Evolutionary conservation across 1,140 invertebrate species (phyloP), one percentile per base, ranked within the genome.

Genomic region (Leptinotarsa undecemlineata): DNA sequence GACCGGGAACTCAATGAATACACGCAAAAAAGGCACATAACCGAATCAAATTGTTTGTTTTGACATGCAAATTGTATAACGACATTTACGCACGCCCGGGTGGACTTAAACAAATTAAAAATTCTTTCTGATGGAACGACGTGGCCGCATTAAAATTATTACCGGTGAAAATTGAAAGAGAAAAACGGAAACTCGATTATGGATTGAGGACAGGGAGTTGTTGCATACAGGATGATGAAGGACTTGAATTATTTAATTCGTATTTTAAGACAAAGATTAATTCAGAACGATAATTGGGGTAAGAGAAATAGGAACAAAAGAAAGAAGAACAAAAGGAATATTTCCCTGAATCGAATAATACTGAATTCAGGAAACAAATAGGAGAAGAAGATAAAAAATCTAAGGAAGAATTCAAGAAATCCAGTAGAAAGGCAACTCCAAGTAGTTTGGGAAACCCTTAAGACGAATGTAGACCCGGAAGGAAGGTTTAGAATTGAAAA

Each of bases 31-130:
- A 66, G 71, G 63, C 69, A 66, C 69, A 68, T 74, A 74, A 76
- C 70, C 15, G 23, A 76, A 76, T 72, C 72, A 76, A 67, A 75
- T 71, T 15, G 68, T 51, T 62, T 69, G 68, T 66, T 76, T 76
- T 72, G 33, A 70, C 68, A 77, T 77, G 73, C 68, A 77, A 77
- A 77, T 74, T 66, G 70, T 21, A 33, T 76, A 73, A 76, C 66
- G 51, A 47, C 71, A 70, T 74, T 76, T 69, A 47, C 23, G 69
- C 42, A 64, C 74, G 71, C 57, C 68, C 67, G 33, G 17, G 20
- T 69, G 62, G 72, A 76, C 66, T 74, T 76, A 57, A 76, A 69
- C 57, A 64, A 76, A 76, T 76, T 76, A 76, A 76, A 76, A 76
- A 76, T 76, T 73, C 75, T 74, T 71, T 76, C 61, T 72, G 74